These are phyloP conservation scores for Rhagium mordax DNA, from an alignment of 2,888 invertebrate genomes.

Conservation along the genomic window DNA sequence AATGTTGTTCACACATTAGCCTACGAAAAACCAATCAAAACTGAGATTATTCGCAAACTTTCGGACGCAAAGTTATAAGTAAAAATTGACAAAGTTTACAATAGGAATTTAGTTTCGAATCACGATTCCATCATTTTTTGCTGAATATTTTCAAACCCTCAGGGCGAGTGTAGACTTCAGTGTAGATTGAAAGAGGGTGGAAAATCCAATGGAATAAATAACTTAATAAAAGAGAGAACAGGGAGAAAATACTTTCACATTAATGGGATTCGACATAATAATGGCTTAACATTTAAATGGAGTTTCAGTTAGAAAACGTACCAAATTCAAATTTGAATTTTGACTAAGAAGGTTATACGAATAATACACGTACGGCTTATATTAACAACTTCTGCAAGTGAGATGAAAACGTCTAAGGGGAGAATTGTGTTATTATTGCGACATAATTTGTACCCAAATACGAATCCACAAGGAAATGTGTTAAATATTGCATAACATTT, in stretches of 20 bases:
- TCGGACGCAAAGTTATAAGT: neutral
- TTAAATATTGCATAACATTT: no score
- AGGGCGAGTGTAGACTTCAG: neutral
- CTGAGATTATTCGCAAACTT: conserved; percentile 12
- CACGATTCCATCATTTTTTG: conserved; percentile 17
- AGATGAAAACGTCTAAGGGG: neutral
- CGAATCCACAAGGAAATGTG: no score
- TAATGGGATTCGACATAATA: conserved; percentile 21
- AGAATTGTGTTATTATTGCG: no score
- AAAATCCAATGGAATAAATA: conserved; percentile 28
- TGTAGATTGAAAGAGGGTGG: conserved; percentile 20
- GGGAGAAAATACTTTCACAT: conserved; percentile 14
- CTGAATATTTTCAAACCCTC: conserved; percentile 7
- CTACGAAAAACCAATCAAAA: neutral
- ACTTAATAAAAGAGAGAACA: conserved; percentile 30
- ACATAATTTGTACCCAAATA: no score
- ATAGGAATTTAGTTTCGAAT: conserved; percentile 31
- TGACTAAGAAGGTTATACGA: neutral
- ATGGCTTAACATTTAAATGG: neutral
- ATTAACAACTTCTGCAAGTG: neutral
- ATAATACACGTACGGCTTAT: neutral
- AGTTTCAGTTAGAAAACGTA: neutral
- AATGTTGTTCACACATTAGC: neutral
- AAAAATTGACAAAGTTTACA: conserved; percentile 31
- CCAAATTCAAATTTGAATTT: neutral